These are phyloP conservation scores for Grammomys surdaster DNA, from an alignment of 2,113 vertebrate genomes.

Conservation along the genomic window DNA sequence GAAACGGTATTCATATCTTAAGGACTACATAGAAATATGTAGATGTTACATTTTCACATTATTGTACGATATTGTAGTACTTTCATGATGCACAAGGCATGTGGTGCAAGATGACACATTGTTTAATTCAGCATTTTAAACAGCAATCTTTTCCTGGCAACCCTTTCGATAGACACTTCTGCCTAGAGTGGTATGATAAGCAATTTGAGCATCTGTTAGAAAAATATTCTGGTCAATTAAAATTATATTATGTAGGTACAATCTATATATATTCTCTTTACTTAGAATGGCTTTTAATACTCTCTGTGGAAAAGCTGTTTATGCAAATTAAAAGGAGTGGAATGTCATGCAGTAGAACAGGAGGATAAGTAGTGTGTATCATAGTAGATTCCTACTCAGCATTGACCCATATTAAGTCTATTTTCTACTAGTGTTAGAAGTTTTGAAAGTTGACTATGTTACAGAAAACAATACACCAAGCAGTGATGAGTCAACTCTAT, in stretches of 20 bases:
- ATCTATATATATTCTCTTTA: background rate
- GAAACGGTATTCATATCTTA: background rate
- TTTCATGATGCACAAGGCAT: background rate
- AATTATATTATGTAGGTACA: background rate
- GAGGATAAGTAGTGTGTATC: accelerated
- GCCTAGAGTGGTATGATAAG: background rate
- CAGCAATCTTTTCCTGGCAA: background rate
- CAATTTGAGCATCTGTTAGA: background rate
- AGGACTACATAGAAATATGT: background rate
- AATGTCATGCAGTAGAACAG: background rate
- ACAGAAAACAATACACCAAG: background rate
- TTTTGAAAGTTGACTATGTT: background rate
- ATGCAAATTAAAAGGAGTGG: background rate
- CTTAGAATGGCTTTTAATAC: background rate
- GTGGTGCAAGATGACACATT: background rate
- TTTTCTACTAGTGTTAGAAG: background rate
- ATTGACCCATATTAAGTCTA: background rate
- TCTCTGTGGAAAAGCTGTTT: background rate
- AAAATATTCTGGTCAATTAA: background rate
- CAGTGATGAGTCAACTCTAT: background rate
- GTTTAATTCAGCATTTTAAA: background rate
- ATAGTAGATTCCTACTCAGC: background rate
- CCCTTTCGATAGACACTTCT: background rate
- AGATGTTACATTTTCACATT: background rate
- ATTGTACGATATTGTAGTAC: background rate